Percentiles rank a stretch among this genome's conserved stretches.
Evolutionary conservation across 2,113 vertebrate genomes (phyloP).

Genomic region (Dolichotis patagonum): DNA sequence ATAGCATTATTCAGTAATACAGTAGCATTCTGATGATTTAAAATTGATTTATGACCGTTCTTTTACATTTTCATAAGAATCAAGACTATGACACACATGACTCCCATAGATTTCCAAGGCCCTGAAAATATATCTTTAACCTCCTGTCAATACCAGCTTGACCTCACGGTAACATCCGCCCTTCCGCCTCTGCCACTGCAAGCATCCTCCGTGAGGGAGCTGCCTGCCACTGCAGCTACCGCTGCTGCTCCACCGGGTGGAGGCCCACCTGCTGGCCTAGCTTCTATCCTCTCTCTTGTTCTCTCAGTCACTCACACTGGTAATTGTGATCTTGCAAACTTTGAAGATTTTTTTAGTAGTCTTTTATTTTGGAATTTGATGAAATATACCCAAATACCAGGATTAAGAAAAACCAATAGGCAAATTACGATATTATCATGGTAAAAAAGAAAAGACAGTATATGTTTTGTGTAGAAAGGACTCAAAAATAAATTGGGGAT

Average conservation of each 20-base stretch:
- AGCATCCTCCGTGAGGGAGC: not conserved
- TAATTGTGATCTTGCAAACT: not conserved
- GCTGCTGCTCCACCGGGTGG: not conserved
- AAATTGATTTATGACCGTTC: not conserved
- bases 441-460: slow-evolving; percentile 14
- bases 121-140: not conserved
- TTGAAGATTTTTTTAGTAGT: not conserved
- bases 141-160: not conserved
- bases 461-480: slow-evolving; percentile 28
- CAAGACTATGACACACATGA: not conserved
- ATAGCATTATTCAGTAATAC: not conserved
- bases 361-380: slow-evolving; percentile 44
- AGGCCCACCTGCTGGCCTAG: not conserved
- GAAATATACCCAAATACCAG: not conserved
- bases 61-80: slow-evolving; percentile 28
- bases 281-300: not conserved
- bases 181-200: not conserved
- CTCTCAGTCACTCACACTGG: not conserved
- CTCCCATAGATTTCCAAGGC: not conserved
- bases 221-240: not conserved
- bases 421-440: slow-evolving; percentile 24
- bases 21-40: not conserved
- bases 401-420: not conserved
- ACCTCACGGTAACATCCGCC: not conserved
- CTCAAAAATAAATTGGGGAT: slow-evolving; percentile 36